Evolutionary conservation across 1,140 invertebrate species (phyloP).

Genomic region (Meloidogyne exigua): DNA sequence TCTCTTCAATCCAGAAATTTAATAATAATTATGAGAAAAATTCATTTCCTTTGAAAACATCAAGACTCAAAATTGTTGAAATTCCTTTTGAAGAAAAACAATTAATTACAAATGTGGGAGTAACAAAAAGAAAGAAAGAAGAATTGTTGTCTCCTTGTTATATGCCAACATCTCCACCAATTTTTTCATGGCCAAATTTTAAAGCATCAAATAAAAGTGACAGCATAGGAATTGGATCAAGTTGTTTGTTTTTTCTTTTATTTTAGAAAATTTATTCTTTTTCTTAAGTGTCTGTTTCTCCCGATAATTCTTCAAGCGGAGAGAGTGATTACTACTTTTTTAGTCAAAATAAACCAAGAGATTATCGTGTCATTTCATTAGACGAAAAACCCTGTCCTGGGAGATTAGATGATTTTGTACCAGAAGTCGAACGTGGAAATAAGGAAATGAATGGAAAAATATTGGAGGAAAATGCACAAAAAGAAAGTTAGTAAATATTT

Average conservation of each 20-base stretch:
- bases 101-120: neutral
- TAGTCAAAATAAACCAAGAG: neutral
- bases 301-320: conserved; percentile 9
- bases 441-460: neutral
- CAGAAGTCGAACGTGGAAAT: conserved; percentile 27
- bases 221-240: conserved; percentile 23
- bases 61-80: conserved; percentile 7
- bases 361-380: conserved; percentile 39
- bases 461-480: neutral
- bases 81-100: conserved; percentile 15
- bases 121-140: neutral
- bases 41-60: neutral
- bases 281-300: conserved; percentile 13
- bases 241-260: neutral
- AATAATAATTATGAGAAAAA: neutral
- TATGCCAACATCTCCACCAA: neutral
- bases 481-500: neutral
- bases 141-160: neutral
- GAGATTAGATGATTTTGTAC: conserved; percentile 34
- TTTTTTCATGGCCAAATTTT: conserved; percentile 11
- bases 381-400: conserved; percentile 35
- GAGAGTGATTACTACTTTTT: conserved; percentile 6
- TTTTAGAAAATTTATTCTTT: neutral
- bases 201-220: conserved; percentile 12
- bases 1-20: neutral